Percentiles rank a stretch among this genome's conserved stretches.
Evolutionary conservation across 1,140 invertebrate species (phyloP).

Genomic region (Steinernema feltiae): DNA sequence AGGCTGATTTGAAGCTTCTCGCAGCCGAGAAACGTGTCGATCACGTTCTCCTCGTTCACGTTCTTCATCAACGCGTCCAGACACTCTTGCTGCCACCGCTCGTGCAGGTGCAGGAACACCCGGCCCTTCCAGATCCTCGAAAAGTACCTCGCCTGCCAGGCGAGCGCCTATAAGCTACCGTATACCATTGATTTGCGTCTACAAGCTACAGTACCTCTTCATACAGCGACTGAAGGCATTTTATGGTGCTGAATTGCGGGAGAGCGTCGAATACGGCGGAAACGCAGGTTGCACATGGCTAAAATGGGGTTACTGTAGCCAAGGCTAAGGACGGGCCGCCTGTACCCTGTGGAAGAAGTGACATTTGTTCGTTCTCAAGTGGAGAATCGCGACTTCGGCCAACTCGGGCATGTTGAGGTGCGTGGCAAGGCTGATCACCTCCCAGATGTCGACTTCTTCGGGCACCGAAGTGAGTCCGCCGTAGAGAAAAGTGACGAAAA

Average conservation of each 20-base stretch:
- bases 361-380: slow-evolving; percentile 45
- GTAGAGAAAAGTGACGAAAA: slow-evolving; percentile 50
- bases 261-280: slow-evolving; percentile 53
- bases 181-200: slow-evolving; percentile 4
- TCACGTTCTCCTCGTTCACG: slow-evolving; percentile 48
- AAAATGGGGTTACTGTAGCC: slow-evolving; percentile 16
- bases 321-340: not conserved
- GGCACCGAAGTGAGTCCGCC: slow-evolving; percentile 49
- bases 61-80: slow-evolving; percentile 40
- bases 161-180: slow-evolving; percentile 35
- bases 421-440: slow-evolving; percentile 42
- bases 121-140: slow-evolving; percentile 55
- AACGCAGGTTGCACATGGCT: slow-evolving; percentile 53
- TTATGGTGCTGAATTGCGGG: slow-evolving; percentile 36
- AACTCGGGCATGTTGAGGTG: slow-evolving; percentile 44
- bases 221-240: slow-evolving; percentile 23
- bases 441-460: slow-evolving; percentile 51
- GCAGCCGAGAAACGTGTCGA: slow-evolving; percentile 51
- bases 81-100: slow-evolving; percentile 51
- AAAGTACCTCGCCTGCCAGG: slow-evolving; percentile 51
- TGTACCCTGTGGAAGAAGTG: slow-evolving; percentile 51
- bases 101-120: slow-evolving; percentile 48
- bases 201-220: slow-evolving; percentile 11
- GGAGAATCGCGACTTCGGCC: slow-evolving; percentile 41
- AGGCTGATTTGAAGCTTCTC: slow-evolving; percentile 48